Conservation (phyloP, 2,113 vertebrate genomes). For the Pollimyrus isidori region DNA sequence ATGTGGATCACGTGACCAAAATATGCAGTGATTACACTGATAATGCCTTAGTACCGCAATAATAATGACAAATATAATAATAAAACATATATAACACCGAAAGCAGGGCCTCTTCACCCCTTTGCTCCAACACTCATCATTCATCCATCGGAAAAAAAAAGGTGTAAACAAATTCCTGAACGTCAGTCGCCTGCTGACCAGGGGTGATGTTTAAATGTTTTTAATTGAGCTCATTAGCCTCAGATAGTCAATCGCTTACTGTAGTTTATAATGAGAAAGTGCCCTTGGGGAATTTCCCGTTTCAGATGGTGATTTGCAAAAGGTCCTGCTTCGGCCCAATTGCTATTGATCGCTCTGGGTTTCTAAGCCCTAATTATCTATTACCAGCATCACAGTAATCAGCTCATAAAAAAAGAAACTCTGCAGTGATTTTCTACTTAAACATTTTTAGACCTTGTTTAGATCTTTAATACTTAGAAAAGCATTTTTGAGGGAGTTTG, state of each 20-base stretch:
- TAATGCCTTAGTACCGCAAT: background rate
- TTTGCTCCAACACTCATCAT: background rate
- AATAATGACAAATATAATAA: background rate
- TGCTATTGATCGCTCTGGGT: background rate
- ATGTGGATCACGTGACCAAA: conserved; percentile 16
- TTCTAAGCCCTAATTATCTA: conserved; percentile 19
- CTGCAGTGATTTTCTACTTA: background rate
- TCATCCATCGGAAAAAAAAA: background rate
- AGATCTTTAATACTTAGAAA: background rate
- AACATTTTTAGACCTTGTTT: background rate
- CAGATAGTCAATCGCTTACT: background rate
- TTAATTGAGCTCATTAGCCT: background rate
- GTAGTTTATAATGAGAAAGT: background rate
- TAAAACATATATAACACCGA: background rate
- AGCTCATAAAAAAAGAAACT: background rate
- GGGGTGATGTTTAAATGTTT: background rate
- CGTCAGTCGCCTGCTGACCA: background rate
- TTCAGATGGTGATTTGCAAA: background rate
- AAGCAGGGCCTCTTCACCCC: background rate
- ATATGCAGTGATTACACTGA: background rate
- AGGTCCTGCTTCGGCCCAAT: background rate
- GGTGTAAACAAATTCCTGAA: background rate
- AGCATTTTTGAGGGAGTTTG: background rate
- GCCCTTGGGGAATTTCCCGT: background rate
- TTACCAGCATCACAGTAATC: background rate